Evolutionary conservation across 2,113 vertebrate species (phyloP).

Genomic region (Scalopus aquaticus): DNA sequence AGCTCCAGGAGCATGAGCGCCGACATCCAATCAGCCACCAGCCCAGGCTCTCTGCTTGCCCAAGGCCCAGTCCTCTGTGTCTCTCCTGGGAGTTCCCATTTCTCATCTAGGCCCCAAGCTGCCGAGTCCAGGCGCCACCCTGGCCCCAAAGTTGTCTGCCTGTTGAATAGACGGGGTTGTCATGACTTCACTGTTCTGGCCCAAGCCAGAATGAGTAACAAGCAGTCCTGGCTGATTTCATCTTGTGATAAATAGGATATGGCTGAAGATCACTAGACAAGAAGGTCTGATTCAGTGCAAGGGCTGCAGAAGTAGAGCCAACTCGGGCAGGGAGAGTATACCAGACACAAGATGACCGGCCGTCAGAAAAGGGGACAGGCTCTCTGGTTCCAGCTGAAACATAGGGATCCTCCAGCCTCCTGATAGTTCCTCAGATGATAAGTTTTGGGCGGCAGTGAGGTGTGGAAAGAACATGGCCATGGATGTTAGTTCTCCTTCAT

Average conservation of each 20-base stretch:
- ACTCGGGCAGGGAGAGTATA: background rate
- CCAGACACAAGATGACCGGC: background rate
- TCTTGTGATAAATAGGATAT: background rate
- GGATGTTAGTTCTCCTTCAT: background rate
- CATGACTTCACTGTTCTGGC: background rate
- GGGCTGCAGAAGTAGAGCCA: background rate
- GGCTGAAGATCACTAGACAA: background rate
- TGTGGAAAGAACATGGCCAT: background rate
- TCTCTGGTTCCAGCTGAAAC: background rate
- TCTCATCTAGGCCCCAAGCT: background rate
- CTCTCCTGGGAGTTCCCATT: background rate
- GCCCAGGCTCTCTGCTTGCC: background rate
- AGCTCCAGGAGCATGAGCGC: accelerated
- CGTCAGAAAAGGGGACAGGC: background rate
- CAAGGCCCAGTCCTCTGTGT: background rate
- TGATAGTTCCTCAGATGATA: background rate
- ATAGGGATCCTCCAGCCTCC: background rate
- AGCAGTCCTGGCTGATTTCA: background rate
- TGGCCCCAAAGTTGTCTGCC: background rate
- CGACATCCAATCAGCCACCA: background rate
- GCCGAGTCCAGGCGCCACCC: background rate
- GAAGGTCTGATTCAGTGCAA: background rate
- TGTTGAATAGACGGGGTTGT: background rate
- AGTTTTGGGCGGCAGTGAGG: background rate
- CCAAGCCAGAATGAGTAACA: background rate